phyloP scores from a whole-genome alignment of 1,140 invertebrate genomes.

The Triops cancriformis region DNA sequence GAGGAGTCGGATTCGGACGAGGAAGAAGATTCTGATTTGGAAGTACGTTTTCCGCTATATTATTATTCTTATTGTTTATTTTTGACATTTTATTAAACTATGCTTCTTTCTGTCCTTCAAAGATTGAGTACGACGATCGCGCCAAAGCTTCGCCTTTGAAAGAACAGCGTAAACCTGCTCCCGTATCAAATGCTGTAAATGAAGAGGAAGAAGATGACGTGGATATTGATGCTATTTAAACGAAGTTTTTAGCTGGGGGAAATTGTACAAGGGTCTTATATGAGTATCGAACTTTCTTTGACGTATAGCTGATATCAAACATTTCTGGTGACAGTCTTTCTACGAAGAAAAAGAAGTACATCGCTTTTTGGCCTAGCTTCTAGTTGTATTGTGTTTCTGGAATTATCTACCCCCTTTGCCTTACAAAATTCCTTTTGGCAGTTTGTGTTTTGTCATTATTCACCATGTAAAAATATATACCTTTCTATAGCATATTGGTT shows the following conservation, averaged over 20 bases:
- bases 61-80: slow-evolving; percentile 25
- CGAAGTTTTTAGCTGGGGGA: background rate
- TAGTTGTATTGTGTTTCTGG: background rate
- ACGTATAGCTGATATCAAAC: background rate
- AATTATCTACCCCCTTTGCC: background rate
- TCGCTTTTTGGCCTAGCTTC: background rate
- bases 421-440: background rate
- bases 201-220: slow-evolving; percentile 61
- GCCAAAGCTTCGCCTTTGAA: slow-evolving; percentile 65
- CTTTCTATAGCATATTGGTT: background rate
- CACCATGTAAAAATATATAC: background rate
- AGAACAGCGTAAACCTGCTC: slow-evolving; percentile 39
- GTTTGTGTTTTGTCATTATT: background rate
- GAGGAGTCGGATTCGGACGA: slow-evolving; percentile 66
- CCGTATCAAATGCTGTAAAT: slow-evolving; percentile 34
- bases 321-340: background rate
- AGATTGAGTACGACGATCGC: slow-evolving; percentile 79
- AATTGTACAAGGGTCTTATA: slow-evolving; percentile 17
- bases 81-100: slow-evolving; percentile 24
- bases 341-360: background rate
- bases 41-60: slow-evolving; percentile 40
- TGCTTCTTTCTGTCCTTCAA: slow-evolving; percentile 36
- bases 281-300: background rate
- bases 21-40: slow-evolving; percentile 58
- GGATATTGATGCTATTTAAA: slow-evolving; percentile 86